These are phyloP conservation scores for Drosophila fungiperda DNA, from an alignment of 2,888 invertebrate genomes.

Conservation along the genomic window DNA sequence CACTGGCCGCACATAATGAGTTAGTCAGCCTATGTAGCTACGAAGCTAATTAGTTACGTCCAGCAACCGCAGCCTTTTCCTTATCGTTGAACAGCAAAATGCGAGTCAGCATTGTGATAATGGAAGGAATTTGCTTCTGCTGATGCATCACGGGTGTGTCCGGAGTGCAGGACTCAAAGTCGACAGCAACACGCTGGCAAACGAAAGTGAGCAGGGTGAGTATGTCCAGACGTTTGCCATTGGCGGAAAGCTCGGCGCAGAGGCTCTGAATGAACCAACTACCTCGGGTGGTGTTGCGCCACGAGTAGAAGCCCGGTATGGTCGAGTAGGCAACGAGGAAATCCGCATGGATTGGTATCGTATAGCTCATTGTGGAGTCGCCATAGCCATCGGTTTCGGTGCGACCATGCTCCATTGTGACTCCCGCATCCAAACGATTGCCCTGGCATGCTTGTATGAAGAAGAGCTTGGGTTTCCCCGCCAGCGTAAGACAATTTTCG, in stretches of 20 bases:
- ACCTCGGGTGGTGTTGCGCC: conserved; percentile 96
- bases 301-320: conserved; percentile 96
- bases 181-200: conserved; percentile 93
- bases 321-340: conserved; percentile 97
- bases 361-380: conserved; percentile 87
- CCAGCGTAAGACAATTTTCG: conserved; percentile 92
- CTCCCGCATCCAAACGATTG: conserved; percentile 92
- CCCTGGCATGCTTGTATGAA: conserved; percentile 97
- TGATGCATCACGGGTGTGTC: conserved; percentile 92
- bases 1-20: conserved; percentile 20
- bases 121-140: conserved; percentile 96
- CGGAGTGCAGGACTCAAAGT: conserved; percentile 95
- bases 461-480: conserved; percentile 92
- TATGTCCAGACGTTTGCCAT: conserved; percentile 91
- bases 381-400: conserved; percentile 93
- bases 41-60: conserved; percentile 54
- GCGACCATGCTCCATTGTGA: conserved; percentile 86
- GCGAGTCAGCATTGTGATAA: conserved; percentile 96
- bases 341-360: conserved; percentile 96
- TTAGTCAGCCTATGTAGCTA: conserved; percentile 36
- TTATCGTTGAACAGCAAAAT: conserved; percentile 89
- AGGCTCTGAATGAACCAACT: conserved; percentile 98
- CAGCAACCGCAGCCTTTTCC: conserved; percentile 55
- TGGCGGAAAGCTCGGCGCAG: conserved; percentile 91
- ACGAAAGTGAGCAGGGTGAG: conserved; percentile 95